These are phyloP conservation scores for Chelonoidis abingdonii DNA, from an alignment of 2,113 vertebrate genomes.

Conservation along the genomic window DNA sequence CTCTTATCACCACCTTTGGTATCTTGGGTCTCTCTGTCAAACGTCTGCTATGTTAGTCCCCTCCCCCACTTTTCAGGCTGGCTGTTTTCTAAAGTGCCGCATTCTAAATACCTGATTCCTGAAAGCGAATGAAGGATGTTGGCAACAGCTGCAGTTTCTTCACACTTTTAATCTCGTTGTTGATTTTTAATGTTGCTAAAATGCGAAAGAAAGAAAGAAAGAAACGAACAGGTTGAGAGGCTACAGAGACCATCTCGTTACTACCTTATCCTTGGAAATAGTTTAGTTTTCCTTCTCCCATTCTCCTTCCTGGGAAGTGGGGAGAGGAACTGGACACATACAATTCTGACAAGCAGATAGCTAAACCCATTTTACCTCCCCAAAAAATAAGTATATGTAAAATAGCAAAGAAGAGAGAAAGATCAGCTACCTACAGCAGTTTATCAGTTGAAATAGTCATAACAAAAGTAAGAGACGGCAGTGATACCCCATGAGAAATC, in stretches of 20 bases:
- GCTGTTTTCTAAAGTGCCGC: not conserved
- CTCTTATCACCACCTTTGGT: not conserved
- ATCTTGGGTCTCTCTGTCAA: not conserved
- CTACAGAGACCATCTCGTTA: not conserved
- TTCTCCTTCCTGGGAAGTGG: not conserved
- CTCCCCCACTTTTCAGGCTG: not conserved
- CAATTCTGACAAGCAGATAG: not conserved
- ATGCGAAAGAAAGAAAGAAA: not conserved
- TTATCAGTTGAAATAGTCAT: not conserved
- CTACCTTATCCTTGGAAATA: not conserved
- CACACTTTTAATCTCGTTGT: conserved; percentile 76
- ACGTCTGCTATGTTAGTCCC: not conserved
- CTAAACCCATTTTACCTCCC: not conserved
- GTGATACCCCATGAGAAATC: not conserved
- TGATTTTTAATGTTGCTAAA: conserved; percentile 88
- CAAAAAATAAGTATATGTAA: not conserved
- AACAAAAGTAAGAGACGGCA: not conserved
- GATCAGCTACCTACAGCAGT: not conserved
- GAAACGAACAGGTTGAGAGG: not conserved
- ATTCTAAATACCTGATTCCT: conserved; percentile 82
- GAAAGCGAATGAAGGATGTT: conserved; percentile 80
- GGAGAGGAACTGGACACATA: not conserved
- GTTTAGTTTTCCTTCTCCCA: not conserved
- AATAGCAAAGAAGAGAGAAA: conserved; percentile 4
- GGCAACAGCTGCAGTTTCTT: conserved; percentile 87